Evolutionary conservation across 2,888 invertebrate species (phyloP), one percentile per base, ranked within the genome.

Genomic region (Bhutanitis thaidina): DNA sequence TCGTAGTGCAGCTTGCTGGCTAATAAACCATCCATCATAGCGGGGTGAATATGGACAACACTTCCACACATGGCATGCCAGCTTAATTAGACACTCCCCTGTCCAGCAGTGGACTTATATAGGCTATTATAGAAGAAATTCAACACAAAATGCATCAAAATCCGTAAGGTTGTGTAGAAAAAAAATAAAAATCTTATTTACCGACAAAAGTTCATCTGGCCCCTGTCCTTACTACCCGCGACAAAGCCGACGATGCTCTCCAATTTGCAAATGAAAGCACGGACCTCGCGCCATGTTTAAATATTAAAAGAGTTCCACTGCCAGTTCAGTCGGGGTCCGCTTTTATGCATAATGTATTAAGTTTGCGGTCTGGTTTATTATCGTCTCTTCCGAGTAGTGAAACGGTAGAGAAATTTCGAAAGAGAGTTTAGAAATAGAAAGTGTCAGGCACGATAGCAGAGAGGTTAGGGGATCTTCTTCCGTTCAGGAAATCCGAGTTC

Each of bases 301-400:
- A 72, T 72, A 73, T 70, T 74, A 73, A 72, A 67, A 52, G 61
- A 56, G 59, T 65, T 63, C 62, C 65, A 59, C 62, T 61, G 56
- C 57, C 61, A 53, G 60, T 62, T 62, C 67, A 58, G 56, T 54
- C 59, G 29, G 59, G 64, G 57, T 62, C 57, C 65, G 57, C 58
- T 64, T 64, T 63, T 55, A 61, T 69, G 56, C 70, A 74, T 71
- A 70, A 66, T 74, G 66, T 71, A 74, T 72, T 53, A 62, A 60
- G 63, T 67, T 66, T 64, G 60, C 64, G 35, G 56, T 52, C 50
- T 57, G 56, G 57, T 60, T 58, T 60, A 66, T 61, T 58, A 52
- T 44, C 36, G 49, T 41, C 36, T n/a, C 37, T 25, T 20, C n/a
- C 9, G n/a, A 38, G 43, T 30, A 43, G 20, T 37, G 32, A 49